Evolutionary conservation across 53 echinoderm and acorn worm species (phyloP).

Genomic region (Holothuria leucospilota): DNA sequence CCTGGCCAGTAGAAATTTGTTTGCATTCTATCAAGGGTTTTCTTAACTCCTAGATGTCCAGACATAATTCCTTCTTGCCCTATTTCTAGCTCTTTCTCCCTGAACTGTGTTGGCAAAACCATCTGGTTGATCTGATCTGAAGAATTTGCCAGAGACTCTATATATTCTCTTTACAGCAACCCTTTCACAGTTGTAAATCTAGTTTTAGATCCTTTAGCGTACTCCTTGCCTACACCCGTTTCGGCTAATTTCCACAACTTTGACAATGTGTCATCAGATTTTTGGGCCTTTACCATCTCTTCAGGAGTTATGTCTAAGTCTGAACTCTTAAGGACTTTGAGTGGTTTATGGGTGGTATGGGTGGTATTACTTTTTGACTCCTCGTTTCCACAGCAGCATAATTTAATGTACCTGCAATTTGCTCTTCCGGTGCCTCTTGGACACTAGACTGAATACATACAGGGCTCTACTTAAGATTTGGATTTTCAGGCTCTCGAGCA

Average conservation of each 20-base stretch:
- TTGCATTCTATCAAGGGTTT: conserved; percentile 28
- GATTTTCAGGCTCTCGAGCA: not conserved
- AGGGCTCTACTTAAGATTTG: not conserved
- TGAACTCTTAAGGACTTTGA: not conserved
- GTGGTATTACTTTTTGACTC: not conserved
- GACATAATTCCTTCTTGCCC: conserved; percentile 55
- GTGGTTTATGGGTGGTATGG: conserved; percentile 22
- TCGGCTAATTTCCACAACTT: not conserved
- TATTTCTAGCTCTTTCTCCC: conserved; percentile 44
- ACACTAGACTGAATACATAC: too few relatives aligned
- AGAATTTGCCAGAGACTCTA: too few relatives aligned
- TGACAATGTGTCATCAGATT: not conserved
- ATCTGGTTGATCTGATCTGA: conserved; percentile 24
- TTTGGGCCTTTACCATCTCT: not conserved
- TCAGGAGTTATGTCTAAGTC: not conserved
- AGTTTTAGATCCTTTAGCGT: not conserved
- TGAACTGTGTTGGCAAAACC: conserved; percentile 40
- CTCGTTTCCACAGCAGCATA: conserved; percentile 13
- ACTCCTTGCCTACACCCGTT: not conserved
- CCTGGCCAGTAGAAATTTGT: conserved; percentile 61
- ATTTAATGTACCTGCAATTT: too few relatives aligned
- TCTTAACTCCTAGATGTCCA: conserved; percentile 53
- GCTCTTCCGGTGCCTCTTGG: not conserved
- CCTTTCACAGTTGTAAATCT: not conserved
- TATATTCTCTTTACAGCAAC: not conserved